Evolutionary conservation across 2,797 vertebrate genomes (phyloP), one percentile per base, ranked within the genome.

Genomic region (Danio tinwini): DNA sequence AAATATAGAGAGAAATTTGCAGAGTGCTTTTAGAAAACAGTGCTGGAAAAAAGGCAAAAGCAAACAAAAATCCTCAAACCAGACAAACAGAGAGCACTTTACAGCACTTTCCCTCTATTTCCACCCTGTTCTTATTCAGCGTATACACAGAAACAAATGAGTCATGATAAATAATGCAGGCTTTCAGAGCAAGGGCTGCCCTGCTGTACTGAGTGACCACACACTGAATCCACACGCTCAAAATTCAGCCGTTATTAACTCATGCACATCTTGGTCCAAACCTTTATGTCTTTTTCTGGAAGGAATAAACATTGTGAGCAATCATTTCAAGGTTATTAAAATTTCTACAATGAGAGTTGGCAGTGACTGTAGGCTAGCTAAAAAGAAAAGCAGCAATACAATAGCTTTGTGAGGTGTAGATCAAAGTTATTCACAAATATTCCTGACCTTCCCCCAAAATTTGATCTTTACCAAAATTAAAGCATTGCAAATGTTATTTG

Each of bases 21-120:
- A 19, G n/a, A 88, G 82, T 50, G 50, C 81, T 83, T 80, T 81
- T 77, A 80, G 70, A 78, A 83, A 78, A 68, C 84, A 73, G 70
- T 87, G 86, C 85, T n/a, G 19, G 61, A 69, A 50, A 73, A 47
- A n/a, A 1, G 37, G 9, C 12, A 19, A 65, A 65, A 10, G 81
- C 37, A 80, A 67, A 61, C 62, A 81, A 81, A n/a, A 56, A 29
- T 12, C 52, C 62, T 21, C 61, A 44, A 58, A 72, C 12, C 39
- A 59, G 67, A 67, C 49, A 65, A 67, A 68, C 21, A 39, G 63
- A 0, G 83, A 80, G 85, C 82, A 86, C 83, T 76, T 64, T 55
- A 44, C 40, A 58, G 74, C 74, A 67, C 52, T 68, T 50, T 70
- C 47, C 13, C 42, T 56, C 37, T 40, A 62, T 81, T 76, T 58